phyloP scores from a whole-genome alignment of 2,888 invertebrate species.

The Halictus ligatus region DNA sequence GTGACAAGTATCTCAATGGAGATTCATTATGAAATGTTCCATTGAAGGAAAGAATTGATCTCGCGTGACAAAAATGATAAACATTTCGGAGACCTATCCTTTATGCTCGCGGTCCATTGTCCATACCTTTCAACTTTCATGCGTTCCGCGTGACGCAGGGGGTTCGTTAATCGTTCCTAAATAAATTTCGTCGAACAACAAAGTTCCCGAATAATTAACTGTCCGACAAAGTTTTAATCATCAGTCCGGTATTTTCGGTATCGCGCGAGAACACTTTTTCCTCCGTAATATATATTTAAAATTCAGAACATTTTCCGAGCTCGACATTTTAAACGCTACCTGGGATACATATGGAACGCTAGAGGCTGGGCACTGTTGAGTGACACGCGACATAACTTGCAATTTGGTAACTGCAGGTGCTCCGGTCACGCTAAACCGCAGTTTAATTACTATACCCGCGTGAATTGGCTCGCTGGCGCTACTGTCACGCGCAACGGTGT shows the following conservation, averaged over 20 bases:
- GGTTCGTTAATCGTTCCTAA: background rate
- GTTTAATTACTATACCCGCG: constrained; percentile 81
- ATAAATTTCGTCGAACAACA: background rate
- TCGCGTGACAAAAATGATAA: background rate
- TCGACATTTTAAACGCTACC: constrained; percentile 48
- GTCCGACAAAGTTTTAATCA: constrained; percentile 32
- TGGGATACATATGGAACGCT: constrained; percentile 42
- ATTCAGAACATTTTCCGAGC: constrained; percentile 41
- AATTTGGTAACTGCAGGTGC: constrained; percentile 81
- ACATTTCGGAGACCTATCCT: background rate
- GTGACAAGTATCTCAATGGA: no score
- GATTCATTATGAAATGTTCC: no score
- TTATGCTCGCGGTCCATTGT: background rate
- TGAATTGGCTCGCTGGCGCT: constrained; percentile 80
- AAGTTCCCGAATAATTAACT: constrained; percentile 11
- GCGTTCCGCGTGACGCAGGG: background rate
- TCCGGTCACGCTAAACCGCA: constrained; percentile 81
- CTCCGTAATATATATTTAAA: constrained; percentile 24
- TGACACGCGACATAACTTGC: constrained; percentile 81
- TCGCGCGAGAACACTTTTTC: background rate
- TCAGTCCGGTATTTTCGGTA: background rate
- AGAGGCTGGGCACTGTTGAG: constrained; percentile 67
- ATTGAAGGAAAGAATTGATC: background rate
- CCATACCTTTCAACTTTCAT: background rate
- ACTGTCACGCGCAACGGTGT: constrained; percentile 80